Percentiles rank a stretch among this genome's conserved stretches.
Evolutionary conservation across 2,113 vertebrate genomes (phyloP).

Genomic region (Phyllopteryx taeniolatus): DNA sequence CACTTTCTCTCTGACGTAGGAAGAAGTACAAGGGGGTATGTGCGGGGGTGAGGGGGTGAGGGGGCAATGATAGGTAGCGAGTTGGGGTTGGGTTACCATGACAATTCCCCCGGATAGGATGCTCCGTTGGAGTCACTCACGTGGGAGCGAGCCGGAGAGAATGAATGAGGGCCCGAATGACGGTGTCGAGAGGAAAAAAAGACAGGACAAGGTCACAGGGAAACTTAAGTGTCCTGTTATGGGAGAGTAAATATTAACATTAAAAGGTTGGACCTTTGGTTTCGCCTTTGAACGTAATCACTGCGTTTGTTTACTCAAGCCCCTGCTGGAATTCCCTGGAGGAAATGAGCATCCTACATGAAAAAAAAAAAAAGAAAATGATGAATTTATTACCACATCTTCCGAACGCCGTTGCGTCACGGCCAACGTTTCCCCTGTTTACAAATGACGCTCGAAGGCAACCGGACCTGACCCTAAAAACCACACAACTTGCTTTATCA

Average conservation of each 20-base stretch:
- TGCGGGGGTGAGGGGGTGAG: conserved; percentile 14
- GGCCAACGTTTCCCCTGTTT: conserved; percentile 46
- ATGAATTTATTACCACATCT: conserved; percentile 59
- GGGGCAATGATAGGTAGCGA: conserved; percentile 9
- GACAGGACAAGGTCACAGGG: conserved; percentile 35
- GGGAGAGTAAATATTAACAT: conserved; percentile 70
- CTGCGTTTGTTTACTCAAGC: conserved; percentile 47
- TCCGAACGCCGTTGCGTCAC: conserved; percentile 50
- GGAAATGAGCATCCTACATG: conserved; percentile 67
- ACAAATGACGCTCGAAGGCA: conserved; percentile 42
- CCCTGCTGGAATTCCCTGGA: conserved; percentile 67
- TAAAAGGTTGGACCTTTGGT: conserved; percentile 48
- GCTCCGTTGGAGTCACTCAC: conserved; percentile 17
- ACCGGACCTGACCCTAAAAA: conserved; percentile 53
- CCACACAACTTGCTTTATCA: conserved; percentile 41
- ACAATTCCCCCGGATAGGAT: conserved; percentile 37
- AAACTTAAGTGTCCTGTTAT: conserved; percentile 62
- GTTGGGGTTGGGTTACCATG: conserved; percentile 49
- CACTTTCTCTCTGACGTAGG: conserved; percentile 73
- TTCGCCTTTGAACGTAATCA: conserved; percentile 58
- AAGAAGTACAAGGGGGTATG: conserved; percentile 36
- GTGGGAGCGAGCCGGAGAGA: conserved; percentile 26
- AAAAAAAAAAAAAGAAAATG: conserved; percentile 38
- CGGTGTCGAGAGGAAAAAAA: conserved; percentile 20
- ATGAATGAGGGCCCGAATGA: conserved; percentile 34